Evolutionary conservation across 2,797 vertebrate species (phyloP).

Genomic region (Gambusia yucatana): DNA sequence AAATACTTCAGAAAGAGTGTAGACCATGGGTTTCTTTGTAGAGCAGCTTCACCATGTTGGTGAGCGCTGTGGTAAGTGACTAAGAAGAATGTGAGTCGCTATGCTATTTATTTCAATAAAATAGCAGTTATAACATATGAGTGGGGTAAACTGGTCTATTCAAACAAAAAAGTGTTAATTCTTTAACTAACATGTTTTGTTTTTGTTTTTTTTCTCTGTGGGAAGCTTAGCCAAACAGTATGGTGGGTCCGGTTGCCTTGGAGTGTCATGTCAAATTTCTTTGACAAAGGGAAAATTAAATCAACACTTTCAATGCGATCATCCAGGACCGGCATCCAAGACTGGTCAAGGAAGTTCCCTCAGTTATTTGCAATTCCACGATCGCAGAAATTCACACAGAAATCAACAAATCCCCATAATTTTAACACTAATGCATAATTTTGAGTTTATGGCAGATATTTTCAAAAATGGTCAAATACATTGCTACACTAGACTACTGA

Average conservation of each 20-base stretch:
- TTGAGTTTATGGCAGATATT: too few species aligned
- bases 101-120: background rate
- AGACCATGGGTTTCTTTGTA: background rate
- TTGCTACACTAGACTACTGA: too few species aligned
- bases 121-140: background rate
- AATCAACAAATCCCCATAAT: too few species aligned
- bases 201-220: background rate
- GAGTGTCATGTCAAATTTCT: background rate
- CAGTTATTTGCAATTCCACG: background rate
- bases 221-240: background rate
- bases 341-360: background rate
- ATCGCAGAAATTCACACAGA: too few species aligned
- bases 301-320: background rate
- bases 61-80: background rate
- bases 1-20: background rate
- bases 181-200: background rate
- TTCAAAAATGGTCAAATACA: too few species aligned
- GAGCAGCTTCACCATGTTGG: background rate
- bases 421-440: too few species aligned
- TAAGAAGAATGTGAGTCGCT: background rate
- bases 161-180: background rate
- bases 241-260: background rate
- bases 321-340: background rate
- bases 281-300: background rate
- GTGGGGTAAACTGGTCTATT: background rate